Conservation (phyloP, 2,797 vertebrate species). For the Chiroxiphia lanceolata region DNA sequence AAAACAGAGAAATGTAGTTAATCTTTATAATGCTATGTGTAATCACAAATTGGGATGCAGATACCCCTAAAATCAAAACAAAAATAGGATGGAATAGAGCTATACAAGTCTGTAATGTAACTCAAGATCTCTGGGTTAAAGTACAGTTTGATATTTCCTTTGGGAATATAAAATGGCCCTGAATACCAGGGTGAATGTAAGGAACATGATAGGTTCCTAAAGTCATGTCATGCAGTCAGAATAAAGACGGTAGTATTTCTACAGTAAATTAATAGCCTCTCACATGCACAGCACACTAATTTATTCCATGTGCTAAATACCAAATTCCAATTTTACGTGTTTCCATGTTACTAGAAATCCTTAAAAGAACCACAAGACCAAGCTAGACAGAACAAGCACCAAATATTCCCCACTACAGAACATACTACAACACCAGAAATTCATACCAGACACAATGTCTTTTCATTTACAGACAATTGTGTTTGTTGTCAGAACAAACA, state of each 20-base stretch:
- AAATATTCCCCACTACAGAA: not conserved
- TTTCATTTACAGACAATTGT: not conserved
- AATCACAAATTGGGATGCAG: not conserved
- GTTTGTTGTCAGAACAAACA: not conserved
- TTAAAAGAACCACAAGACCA: not conserved
- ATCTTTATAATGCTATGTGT: not conserved
- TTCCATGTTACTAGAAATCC: not conserved
- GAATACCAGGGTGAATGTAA: not conserved
- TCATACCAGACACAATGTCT: not conserved
- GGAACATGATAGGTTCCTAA: not conserved
- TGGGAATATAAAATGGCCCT: not conserved
- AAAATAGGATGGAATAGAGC: not conserved
- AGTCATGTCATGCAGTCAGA: not conserved
- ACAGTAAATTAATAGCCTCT: not conserved
- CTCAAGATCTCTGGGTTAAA: not conserved
- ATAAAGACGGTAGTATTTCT: not conserved
- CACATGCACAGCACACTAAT: not conserved
- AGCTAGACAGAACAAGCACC: not conserved
- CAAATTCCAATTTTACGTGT: not conserved
- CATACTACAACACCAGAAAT: not conserved
- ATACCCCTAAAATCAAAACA: not conserved
- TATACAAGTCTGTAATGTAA: not conserved
- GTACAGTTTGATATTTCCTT: not conserved
- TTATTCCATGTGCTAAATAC: not conserved
- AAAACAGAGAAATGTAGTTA: not conserved